Conservation (phyloP, 2,797 vertebrate genomes). For the Urosaurus nigricauda region DNA sequence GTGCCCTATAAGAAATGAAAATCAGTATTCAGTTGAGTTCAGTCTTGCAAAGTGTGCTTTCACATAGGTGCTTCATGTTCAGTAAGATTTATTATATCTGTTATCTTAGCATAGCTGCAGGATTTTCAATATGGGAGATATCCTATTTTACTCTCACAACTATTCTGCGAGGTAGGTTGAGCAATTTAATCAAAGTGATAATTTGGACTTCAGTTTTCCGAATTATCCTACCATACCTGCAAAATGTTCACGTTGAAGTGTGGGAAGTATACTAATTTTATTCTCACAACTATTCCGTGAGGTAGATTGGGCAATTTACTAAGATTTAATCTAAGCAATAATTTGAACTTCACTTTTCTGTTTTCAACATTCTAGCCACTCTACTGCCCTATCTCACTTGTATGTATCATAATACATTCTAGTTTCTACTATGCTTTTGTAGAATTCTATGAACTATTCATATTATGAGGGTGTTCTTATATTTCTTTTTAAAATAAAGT, state of each 20-base stretch:
- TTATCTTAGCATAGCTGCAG: neutral
- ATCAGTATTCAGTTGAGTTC: neutral
- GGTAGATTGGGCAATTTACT: neutral
- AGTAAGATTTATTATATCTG: neutral
- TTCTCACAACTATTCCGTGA: neutral
- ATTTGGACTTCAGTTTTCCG: neutral
- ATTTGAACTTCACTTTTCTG: neutral
- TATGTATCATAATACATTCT: neutral
- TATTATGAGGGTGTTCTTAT: neutral
- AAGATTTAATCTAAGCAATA: no score
- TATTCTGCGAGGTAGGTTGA: no score
- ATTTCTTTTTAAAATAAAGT: neutral
- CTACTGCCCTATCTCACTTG: neutral
- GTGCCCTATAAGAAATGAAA: neutral
- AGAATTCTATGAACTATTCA: neutral
- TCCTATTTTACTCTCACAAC: neutral
- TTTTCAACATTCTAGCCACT: neutral
- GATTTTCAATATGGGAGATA: neutral
- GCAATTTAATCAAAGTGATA: neutral
- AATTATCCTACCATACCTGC: neutral
- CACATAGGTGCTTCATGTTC: neutral
- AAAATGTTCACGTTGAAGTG: neutral
- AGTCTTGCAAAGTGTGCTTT: neutral
- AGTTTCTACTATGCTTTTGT: neutral
- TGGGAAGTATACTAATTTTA: neutral